These are phyloP conservation scores for Apolygus lucorum DNA, from an alignment of 1,140 invertebrate genomes.

Conservation along the genomic window DNA sequence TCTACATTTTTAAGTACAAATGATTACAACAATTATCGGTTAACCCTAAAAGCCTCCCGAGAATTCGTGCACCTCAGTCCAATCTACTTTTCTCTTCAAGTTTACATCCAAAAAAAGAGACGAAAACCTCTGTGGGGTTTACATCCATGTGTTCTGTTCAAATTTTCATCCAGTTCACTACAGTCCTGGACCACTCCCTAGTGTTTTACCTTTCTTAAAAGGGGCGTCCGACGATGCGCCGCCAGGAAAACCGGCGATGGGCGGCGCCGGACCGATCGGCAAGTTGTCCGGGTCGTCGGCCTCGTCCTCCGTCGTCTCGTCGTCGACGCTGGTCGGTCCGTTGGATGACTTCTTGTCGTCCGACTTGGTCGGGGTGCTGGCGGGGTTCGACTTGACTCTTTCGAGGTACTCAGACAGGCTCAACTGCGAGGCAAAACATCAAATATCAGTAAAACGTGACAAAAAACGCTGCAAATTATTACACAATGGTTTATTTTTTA, in stretches of 20 bases:
- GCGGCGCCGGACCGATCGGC: neutral
- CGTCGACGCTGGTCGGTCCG: neutral
- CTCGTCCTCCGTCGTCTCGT: conserved; percentile 22
- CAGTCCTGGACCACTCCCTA: no score
- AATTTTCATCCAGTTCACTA: no score
- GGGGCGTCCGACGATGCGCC: neutral
- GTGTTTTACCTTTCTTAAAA: neutral
- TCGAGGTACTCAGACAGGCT: conserved; percentile 63
- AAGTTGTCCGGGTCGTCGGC: conserved; percentile 23
- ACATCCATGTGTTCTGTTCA: no score
- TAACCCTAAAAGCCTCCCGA: no score
- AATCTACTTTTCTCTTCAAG: no score
- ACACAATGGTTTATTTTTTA: no score
- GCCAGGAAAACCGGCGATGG: neutral
- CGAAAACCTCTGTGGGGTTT: no score
- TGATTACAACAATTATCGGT: no score
- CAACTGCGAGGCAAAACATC: conserved; percentile 44
- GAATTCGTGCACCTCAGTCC: no score
- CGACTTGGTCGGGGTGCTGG: neutral
- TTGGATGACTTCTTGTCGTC: conserved; percentile 1
- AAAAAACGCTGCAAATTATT: no score
- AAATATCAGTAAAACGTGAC: neutral
- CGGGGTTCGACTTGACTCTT: conserved; percentile 36
- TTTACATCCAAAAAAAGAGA: no score
- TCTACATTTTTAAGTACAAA: no score